These are phyloP conservation scores for Xenentodon cancila DNA, from an alignment of 2,797 vertebrate genomes.

Conservation along the genomic window DNA sequence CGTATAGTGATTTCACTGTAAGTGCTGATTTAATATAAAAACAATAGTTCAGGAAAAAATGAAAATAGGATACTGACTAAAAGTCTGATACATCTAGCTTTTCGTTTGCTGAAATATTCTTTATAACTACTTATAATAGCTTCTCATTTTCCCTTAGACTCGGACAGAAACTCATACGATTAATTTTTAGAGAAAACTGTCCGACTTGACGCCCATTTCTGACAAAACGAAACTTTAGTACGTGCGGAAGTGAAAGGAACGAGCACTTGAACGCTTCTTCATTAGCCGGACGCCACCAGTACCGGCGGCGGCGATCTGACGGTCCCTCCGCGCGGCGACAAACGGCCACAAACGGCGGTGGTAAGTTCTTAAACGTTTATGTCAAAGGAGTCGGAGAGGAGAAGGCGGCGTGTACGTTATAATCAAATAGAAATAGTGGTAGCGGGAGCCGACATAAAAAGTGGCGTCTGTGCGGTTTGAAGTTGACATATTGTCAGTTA, in stretches of 20 bases:
- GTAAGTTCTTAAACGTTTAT: not conserved
- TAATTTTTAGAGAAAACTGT: conserved; percentile 1
- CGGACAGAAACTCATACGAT: no score
- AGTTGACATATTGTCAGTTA: not conserved
- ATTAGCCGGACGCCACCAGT: not conserved
- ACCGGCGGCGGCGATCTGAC: not conserved
- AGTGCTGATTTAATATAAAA: no score
- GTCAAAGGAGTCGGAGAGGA: not conserved
- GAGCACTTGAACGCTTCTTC: not conserved
- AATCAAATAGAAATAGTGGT: not conserved
- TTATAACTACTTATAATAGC: no score
- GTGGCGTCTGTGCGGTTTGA: no score
- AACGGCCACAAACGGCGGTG: not conserved
- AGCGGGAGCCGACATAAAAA: conserved; percentile 2
- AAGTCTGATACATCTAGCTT: no score
- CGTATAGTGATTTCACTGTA: no score
- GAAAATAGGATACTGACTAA: no score
- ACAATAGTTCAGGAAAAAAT: no score
- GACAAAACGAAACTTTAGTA: conserved; percentile 74
- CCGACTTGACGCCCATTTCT: conserved; percentile 65
- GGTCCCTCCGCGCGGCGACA: no score
- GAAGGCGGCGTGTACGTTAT: not conserved
- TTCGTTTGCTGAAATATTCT: no score
- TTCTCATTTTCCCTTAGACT: no score
- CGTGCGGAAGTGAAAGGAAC: conserved; percentile 42